Base-by-base conservation (phyloP, 2,113 vertebrate species). In the Poecile atricapillus region DNA sequence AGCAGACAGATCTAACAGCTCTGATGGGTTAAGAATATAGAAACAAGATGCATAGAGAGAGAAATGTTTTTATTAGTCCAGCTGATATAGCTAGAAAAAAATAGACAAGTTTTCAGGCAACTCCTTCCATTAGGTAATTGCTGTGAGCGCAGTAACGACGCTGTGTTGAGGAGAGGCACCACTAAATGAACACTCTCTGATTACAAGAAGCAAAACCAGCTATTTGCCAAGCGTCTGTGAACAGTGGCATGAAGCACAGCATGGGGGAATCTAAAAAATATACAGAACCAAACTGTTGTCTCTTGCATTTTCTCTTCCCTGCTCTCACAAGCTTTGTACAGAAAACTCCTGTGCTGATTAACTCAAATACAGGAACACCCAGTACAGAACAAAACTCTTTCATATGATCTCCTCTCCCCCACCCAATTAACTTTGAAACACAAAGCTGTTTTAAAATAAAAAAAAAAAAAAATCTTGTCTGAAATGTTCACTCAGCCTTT, bases 121-220 rank as follows among this genome's bases (percentile, higher is more conserved):
- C 56, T 95, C 71, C 68, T 92, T 93, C 33, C 83, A 81, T 67
- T 50, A 81, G 76, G 33, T 80, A 90, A 89, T 93, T 60, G 68
- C 85, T 90, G 62, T 64, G 79, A 94, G 68, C 3, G 2, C 56
- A 68, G 35, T 62, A 80, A 85, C 3, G 0, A 74, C 1, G 9
- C 60, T 1, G 13, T 59, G 68, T 35, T 47, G 79, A 65, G 69
- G 74, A 95, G 49, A 85, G 83, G 70, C 85, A 80, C 67, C 69
- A 60, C 76, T 89, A 92, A 92, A 92, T 68, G 92, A 96, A 88
- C 85, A 55, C 46, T 33, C 92, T 90, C 62, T 86, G 78, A 93
- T 87, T 85, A 85, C 82, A 88, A 80, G 90, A 83, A 70, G 76
- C 90, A 93, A 82, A 76, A 94, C 74, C 82, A 83, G 91, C 89